Evolutionary conservation across 2,113 vertebrate genomes (phyloP).

Genomic region (Macheiramphus alcinus): DNA sequence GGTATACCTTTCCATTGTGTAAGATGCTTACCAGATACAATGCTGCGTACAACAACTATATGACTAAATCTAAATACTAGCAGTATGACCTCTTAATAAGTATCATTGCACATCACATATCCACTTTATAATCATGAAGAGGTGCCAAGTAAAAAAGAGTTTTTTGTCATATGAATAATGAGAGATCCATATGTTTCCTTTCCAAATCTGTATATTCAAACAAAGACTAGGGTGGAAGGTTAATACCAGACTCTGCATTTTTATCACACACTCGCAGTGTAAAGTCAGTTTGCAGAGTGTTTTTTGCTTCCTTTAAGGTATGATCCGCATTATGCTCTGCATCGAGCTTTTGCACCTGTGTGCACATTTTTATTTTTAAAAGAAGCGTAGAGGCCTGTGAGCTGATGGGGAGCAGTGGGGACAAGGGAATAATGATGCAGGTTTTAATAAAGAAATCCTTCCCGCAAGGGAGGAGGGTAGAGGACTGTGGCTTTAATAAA

Average conservation of each 20-base stretch:
- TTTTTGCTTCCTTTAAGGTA: background rate
- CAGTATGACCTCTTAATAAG: background rate
- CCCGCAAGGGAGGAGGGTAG: background rate
- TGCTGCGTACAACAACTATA: background rate
- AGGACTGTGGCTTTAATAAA: slow-evolving; percentile 3
- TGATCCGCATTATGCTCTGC: background rate
- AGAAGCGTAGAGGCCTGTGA: background rate
- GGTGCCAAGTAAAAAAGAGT: background rate
- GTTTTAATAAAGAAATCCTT: slow-evolving; percentile 43
- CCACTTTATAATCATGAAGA: background rate
- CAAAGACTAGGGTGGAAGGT: background rate
- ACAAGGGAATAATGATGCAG: background rate
- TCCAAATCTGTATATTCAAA: background rate
- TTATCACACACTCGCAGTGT: background rate
- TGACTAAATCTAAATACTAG: background rate
- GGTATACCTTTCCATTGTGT: background rate
- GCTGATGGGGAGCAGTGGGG: background rate
- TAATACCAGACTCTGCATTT: background rate
- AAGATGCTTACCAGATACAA: background rate
- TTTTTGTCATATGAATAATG: background rate
- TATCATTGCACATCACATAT: background rate
- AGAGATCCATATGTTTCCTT: background rate
- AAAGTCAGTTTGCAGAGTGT: background rate
- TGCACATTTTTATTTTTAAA: slow-evolving; percentile 1
- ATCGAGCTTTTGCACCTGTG: background rate